Base-by-base conservation (phyloP, 1,140 invertebrate genomes). In the Liolophura sinensis region DNA sequence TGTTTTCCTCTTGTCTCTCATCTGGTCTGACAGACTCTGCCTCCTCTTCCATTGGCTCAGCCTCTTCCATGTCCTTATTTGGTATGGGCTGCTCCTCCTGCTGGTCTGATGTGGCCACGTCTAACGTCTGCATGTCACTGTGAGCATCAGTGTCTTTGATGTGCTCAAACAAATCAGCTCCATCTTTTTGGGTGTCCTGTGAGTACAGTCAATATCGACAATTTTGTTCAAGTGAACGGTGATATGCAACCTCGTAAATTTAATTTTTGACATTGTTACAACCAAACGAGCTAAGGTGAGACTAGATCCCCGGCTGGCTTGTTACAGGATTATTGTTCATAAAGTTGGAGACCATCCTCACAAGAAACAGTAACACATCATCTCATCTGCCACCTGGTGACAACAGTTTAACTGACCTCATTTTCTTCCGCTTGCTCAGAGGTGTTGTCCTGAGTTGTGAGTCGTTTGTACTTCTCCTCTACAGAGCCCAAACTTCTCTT, bases 141-240 rank as follows among this genome's bases (percentile, higher is more conserved):
- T 84, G 71, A 40, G 90, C 89, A 65, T 91, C 90, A 0, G 92
- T 88, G 71, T 94, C 89, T 72, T 92, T 90, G 0, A 97, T 90
- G 81, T 97, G 95, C 82, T 96, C 91, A 82, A 92, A 96, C 52
- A 91, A 86, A 57, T 94, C 91, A 1, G 90, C 69, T 52, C 72
- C 68, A 1, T 65, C 62, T 40, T 49, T 67, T 9, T 69, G 31
- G 31, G 31, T 40, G 31, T 40, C 31, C 31, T 40, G 31, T 40
- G 31, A 40, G 31, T 40, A 40, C 9, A 40, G 3, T 40, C 9
- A 5, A 40, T 9, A 40, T 40, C 3, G 9, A 40, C 9, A 40
- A 40, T 40, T 40, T 40, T 40, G 9, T 40, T 40, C 9, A 40
- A 5, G 31, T 40, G 9, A 9, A 40, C 9, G 9, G 31, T 40